Evolutionary conservation across 2,888 invertebrate genomes (phyloP).

Genomic region (Drosophila peninsularis): DNA sequence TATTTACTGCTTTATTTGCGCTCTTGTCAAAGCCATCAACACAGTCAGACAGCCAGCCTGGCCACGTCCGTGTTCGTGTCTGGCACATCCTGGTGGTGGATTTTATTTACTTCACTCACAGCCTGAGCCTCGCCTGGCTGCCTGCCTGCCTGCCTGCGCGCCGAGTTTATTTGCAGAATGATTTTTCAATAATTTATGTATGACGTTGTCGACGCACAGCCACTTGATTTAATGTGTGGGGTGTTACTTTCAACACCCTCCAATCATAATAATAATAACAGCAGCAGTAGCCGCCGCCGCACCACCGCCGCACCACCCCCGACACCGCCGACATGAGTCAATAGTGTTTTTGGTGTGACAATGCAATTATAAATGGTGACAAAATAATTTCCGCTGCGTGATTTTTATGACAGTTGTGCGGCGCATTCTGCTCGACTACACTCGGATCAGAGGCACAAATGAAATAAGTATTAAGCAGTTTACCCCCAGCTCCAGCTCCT

Average conservation of each 20-base stretch:
- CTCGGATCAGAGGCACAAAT: conserved; percentile 51
- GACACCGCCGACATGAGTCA: conserved; percentile 24
- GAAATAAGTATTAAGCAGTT: conserved; percentile 74
- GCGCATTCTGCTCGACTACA: conserved; percentile 70
- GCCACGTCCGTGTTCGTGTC: conserved; percentile 25
- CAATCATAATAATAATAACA: conserved; percentile 59
- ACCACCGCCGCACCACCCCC: conserved; percentile 15
- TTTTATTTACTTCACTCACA: conserved; percentile 62
- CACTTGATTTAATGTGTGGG: conserved; percentile 80
- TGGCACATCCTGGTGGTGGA: conserved; percentile 56
- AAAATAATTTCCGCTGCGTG: conserved; percentile 83
- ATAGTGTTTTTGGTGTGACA: conserved; percentile 74
- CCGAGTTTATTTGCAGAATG: conserved; percentile 79
- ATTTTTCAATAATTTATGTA: conserved; percentile 82
- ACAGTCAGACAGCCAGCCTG: conserved; percentile 31
- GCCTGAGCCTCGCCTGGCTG: conserved; percentile 10
- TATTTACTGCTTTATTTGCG: conserved; percentile 75
- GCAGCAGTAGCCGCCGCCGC: conserved; percentile 23
- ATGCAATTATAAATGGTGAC: conserved; percentile 84
- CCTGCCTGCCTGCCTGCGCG: too few species aligned
- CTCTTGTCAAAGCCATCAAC: conserved; percentile 76
- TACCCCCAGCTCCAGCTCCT: conserved; percentile 26
- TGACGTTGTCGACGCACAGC: conserved; percentile 61
- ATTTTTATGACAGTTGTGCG: conserved; percentile 83
- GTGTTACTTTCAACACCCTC: conserved; percentile 82